These are phyloP conservation scores for Pagetopsis macropterus DNA, from an alignment of 2,797 vertebrate species.

Conservation along the genomic window DNA sequence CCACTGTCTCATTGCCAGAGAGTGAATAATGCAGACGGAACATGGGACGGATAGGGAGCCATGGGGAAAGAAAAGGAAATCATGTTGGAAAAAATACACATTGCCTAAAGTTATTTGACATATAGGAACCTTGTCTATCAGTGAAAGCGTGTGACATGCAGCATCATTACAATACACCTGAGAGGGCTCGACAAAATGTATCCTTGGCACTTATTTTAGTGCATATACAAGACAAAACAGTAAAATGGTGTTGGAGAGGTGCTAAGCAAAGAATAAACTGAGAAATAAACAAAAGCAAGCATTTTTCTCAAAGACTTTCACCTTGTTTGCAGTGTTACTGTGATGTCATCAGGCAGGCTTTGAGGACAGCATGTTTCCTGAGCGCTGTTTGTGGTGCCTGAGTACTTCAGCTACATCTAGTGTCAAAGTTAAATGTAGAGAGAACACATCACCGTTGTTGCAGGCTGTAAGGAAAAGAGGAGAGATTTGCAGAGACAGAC, in stretches of 20 bases:
- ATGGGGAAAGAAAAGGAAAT: constrained; percentile 24
- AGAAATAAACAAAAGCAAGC: not conserved
- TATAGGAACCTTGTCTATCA: constrained; percentile 19
- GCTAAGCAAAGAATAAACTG: not conserved
- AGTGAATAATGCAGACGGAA: constrained; percentile 55
- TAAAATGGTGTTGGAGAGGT: not conserved
- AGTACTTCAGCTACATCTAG: constrained; percentile 86
- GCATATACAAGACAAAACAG: too few species aligned
- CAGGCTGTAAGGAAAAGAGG: not conserved
- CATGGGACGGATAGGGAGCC: constrained; percentile 36
- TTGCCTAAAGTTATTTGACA: constrained; percentile 24
- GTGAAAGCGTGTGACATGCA: constrained; percentile 2
- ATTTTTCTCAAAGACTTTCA: constrained; percentile 15
- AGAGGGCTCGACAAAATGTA: not conserved
- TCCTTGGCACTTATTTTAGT: not conserved
- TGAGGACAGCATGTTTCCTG: constrained; percentile 27
- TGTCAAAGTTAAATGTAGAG: constrained; percentile 65
- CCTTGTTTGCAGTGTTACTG: constrained; percentile 8
- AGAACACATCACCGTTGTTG: not conserved
- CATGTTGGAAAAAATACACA: constrained; percentile 14
- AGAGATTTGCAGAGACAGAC: not conserved
- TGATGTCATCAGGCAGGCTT: constrained; percentile 48
- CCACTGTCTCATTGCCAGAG: constrained; percentile 44
- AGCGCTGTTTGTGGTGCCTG: constrained; percentile 60
- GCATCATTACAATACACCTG: not conserved